Percentiles rank a stretch among this genome's conserved stretches.
phyloP scores from a whole-genome alignment of 2,888 invertebrate species.

The Xestia c-nigrum region DNA sequence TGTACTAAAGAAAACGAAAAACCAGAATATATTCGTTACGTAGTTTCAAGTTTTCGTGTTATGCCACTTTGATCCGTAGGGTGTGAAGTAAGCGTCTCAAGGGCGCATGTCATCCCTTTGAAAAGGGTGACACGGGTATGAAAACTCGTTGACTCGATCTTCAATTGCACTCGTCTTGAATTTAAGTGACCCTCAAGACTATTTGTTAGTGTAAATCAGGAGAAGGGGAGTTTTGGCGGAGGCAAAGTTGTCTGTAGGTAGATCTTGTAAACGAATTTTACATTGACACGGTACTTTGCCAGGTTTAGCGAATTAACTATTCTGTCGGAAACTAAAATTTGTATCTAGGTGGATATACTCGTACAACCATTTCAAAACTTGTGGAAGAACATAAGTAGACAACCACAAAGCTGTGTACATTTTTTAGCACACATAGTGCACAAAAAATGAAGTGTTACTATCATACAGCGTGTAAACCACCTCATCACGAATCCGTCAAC shows the following conservation, averaged over 20 bases:
- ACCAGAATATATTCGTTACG: constrained; percentile 14
- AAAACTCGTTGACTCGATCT: constrained; percentile 56
- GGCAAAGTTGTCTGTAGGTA: constrained; percentile 2
- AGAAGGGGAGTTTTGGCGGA: constrained; percentile 4
- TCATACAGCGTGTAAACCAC: too few relatives aligned
- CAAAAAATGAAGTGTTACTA: too few relatives aligned
- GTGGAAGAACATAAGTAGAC: not conserved
- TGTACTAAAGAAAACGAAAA: not conserved
- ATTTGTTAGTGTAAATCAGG: constrained; percentile 56
- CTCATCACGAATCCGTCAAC: too few relatives aligned
- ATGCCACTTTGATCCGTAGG: constrained; percentile 46
- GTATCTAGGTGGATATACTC: not conserved
- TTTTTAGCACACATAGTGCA: too few relatives aligned
- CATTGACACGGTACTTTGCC: not conserved
- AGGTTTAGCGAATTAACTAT: not conserved
- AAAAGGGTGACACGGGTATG: constrained; percentile 56
- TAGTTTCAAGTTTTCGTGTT: constrained; percentile 42
- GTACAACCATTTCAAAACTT: not conserved
- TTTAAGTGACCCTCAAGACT: constrained; percentile 60
- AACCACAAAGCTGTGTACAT: not conserved
- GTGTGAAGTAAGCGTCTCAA: constrained; percentile 38
- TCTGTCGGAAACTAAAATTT: not conserved
- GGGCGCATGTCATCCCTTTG: constrained; percentile 55
- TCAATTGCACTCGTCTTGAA: constrained; percentile 62
- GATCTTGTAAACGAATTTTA: not conserved